Evolutionary conservation across 2,113 vertebrate genomes (phyloP).

Genomic region (Calidris pugnax): DNA sequence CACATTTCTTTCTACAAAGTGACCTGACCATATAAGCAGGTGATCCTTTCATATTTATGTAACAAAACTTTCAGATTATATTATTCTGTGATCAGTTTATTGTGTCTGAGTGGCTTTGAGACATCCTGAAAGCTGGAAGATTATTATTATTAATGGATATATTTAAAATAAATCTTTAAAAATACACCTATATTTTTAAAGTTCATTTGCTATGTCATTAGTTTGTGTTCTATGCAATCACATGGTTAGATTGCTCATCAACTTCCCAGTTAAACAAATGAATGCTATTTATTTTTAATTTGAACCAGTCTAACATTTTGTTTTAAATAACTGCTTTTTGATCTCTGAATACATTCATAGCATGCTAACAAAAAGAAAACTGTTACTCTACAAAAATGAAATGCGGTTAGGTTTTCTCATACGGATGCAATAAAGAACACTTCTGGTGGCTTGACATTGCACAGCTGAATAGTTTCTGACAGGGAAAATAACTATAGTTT

Average conservation of each 20-base stretch:
- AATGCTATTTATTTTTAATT: slow-evolving; percentile 26
- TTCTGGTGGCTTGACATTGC: slow-evolving; percentile 61
- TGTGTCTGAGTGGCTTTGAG: not conserved
- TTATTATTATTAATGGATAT: not conserved
- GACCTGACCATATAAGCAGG: not conserved
- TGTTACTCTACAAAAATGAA: slow-evolving; percentile 43
- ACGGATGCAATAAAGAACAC: slow-evolving; percentile 36
- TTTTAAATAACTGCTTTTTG: slow-evolving; percentile 53
- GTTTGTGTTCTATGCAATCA: not conserved
- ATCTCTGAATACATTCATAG: slow-evolving; percentile 15
- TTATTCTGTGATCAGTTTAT: not conserved
- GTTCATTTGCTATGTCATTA: not conserved
- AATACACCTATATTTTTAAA: not conserved
- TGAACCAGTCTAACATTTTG: slow-evolving; percentile 20
- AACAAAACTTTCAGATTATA: not conserved
- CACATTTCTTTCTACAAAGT: not conserved
- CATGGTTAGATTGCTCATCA: not conserved
- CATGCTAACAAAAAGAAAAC: slow-evolving; percentile 53
- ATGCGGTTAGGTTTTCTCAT: not conserved
- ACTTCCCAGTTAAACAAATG: not conserved
- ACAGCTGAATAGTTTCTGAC: slow-evolving; percentile 56
- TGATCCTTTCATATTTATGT: not conserved
- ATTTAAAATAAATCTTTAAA: not conserved
- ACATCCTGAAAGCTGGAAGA: not conserved
- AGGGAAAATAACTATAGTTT: slow-evolving; percentile 46